Evolutionary conservation across 2,888 invertebrate species (phyloP), one percentile per base, ranked within the genome.

Genomic region (Cryptosula pallasiana): DNA sequence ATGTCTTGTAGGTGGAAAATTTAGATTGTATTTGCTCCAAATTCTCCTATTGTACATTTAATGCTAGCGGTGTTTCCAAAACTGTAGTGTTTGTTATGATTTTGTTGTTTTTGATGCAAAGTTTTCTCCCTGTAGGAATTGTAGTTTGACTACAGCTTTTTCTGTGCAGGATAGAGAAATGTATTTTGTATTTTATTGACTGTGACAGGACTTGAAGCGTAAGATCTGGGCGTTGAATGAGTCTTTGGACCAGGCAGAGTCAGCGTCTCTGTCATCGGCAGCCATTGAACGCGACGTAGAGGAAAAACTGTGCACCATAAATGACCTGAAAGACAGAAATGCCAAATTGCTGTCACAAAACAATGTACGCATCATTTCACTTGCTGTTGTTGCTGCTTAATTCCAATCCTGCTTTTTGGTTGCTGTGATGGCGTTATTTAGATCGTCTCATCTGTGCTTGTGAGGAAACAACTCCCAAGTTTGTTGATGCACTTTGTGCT

Each of bases 231-330:
- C 25, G 5, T 32, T 63, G 13, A 16, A 16, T 27, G 63, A 63
- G 32, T 63, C 63, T 9, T 27, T 63, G 63, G 34, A 63, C 32
- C 25, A 63, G 32, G 63, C 27, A 27, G 63, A 63, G 63, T 25
- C 63, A 1, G 2, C 34, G 13, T 63, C 63, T 27, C 13, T 13
- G 63, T 29, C 32, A 32, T 29, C 13, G n/a, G 32, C 25, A 5
- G 63, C 2, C 63, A 29, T 16, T 32, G 63, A 63, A 5, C 20
- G 27, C 25, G 63, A 63, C 32, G 27, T 63, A 29, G 63, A 63
- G n/a, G 63, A 63, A 5, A 63, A 63, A 63, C 16, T 34, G 32
- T 63, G 32, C 63, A 63, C 34, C 27, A 63, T 63, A 63, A 63
- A 63, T 32, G 20, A 25, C 25, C 63, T 63, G 29, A 63, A 63